Base-by-base conservation (phyloP, 2,797 vertebrate species). In the Hypotaenidia philippensis region DNA sequence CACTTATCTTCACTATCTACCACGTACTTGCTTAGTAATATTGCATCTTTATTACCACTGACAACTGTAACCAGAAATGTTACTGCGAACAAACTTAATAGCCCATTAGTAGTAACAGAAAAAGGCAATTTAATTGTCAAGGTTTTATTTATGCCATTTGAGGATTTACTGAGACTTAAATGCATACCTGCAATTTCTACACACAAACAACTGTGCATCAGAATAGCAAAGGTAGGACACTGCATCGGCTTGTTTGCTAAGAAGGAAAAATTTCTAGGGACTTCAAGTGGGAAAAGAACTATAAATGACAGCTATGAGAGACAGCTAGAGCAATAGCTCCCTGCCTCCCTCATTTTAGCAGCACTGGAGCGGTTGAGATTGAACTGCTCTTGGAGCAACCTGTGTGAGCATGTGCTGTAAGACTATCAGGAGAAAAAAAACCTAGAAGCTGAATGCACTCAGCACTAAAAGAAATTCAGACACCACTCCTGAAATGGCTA, bases 101-200 rank as follows among this genome's bases (percentile, higher is more conserved):
- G 5, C 53, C 89, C 81, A 65, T 92, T 87, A 69, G 21, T 59
- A 78, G 45, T 88, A 94, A 91, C 45, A 85, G 91, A 70, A 95
- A 95, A 91, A 79, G 40, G 66, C 41, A 94, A 44, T 41, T 94
- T 89, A 31, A 75, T 95, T 94, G 94, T 93, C 44, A 91, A 89
- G 13, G 17, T 31, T 97, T 93, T 89, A 32, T 93, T 97, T 89
- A 74, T 89, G 78, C 50, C 50, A 13, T 78, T 96, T 96, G 19
- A 32, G 20, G 64, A 88, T 94, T 97, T 96, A 95, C 72, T 94
- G 64, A 71, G 85, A 93, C 53, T 96, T 77, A 95, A 95, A 93
- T 72, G 34, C 32, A n/a, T 74, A 87, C 71, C 69, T 80, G 11
- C 49, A 71, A 15, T 85, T 92, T 90, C 81, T 85, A 86, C 92